Conservation (phyloP, 2,888 invertebrate genomes). For the Cantharis lateralis region DNA sequence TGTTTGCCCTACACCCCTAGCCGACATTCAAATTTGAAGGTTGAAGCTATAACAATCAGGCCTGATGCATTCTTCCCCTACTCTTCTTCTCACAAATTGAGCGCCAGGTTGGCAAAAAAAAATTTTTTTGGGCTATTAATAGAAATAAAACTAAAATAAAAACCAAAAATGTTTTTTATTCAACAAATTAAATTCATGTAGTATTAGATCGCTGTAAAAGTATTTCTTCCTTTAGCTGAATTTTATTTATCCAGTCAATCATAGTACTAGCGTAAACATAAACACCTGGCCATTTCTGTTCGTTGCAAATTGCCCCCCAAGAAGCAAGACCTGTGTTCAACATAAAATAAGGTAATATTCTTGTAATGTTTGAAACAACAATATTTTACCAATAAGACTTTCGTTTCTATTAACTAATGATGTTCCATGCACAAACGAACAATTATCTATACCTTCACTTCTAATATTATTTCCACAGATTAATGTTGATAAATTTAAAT, state of each 20-base stretch:
- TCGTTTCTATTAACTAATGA: background rate
- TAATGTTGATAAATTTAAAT: background rate
- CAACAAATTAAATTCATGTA: background rate
- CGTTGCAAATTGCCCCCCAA: constrained; percentile 1
- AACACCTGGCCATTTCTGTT: background rate
- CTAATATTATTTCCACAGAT: background rate
- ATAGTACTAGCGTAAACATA: background rate
- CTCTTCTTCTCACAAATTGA: too few relatives aligned
- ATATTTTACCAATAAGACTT: background rate
- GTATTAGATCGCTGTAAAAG: background rate
- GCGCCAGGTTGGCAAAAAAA: too few relatives aligned
- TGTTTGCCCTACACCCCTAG: too few relatives aligned
- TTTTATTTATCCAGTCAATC: background rate
- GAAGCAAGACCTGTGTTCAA: background rate
- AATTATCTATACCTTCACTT: background rate
- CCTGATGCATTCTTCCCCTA: too few relatives aligned
- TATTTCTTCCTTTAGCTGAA: background rate
- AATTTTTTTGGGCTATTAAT: background rate
- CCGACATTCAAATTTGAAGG: too few relatives aligned
- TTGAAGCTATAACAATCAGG: too few relatives aligned
- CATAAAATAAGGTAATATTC: background rate
- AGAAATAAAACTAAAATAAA: background rate
- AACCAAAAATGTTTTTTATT: background rate
- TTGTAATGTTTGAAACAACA: background rate
- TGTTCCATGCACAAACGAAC: constrained; percentile 2